A percentile compares a stretch with the other conserved stretches of the same genome.
Conservation (phyloP, 2,888 invertebrate species). For the Incurvaria masculella region DNA sequence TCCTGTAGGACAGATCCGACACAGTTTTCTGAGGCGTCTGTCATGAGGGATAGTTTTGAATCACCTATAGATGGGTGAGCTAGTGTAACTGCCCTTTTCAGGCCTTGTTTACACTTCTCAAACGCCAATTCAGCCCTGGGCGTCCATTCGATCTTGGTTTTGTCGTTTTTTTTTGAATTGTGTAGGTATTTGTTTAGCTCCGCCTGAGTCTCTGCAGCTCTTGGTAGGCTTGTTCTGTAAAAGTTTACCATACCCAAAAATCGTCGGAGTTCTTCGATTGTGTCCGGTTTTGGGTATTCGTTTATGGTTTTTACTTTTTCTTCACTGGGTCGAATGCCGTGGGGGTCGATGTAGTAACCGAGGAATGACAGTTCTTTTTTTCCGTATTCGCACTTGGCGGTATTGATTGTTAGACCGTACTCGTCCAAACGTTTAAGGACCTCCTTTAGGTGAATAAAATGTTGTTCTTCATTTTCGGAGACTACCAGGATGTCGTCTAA, state of each 20-base stretch:
- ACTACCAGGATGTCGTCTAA: constrained; percentile 6
- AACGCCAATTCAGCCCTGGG: constrained; percentile 10
- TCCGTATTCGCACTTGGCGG: constrained; percentile 12
- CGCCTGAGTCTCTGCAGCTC: constrained; percentile 7
- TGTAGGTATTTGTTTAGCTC: constrained; percentile 11
- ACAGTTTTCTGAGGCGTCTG: constrained; percentile 29
- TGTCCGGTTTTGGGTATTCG: constrained; percentile 9
- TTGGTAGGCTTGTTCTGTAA: constrained; percentile 8
- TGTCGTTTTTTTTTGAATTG: constrained; percentile 16
- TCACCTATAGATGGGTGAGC: constrained; percentile 10
- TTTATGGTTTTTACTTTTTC: constrained; percentile 14
- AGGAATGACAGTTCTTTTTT: constrained; percentile 12
- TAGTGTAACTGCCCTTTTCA: constrained; percentile 8
- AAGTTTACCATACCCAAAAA: constrained; percentile 11
- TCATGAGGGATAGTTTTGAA: constrained; percentile 14
- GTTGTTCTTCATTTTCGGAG: constrained; percentile 1
- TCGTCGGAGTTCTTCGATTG: constrained; percentile 4
- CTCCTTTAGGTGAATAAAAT: constrained; percentile 6
- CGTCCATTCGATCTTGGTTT: constrained; percentile 15
- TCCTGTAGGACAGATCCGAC: constrained; percentile 32
- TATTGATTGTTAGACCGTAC: constrained; percentile 9
- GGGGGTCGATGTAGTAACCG: constrained; percentile 13
- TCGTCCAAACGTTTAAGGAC: constrained; percentile 6
- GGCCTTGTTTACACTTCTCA: constrained; percentile 11
- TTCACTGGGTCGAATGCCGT: constrained; percentile 12